Evolutionary conservation across 2,797 vertebrate genomes (phyloP), one percentile per base, ranked within the genome.

Genomic region (Hydrocynus forskahlii): DNA sequence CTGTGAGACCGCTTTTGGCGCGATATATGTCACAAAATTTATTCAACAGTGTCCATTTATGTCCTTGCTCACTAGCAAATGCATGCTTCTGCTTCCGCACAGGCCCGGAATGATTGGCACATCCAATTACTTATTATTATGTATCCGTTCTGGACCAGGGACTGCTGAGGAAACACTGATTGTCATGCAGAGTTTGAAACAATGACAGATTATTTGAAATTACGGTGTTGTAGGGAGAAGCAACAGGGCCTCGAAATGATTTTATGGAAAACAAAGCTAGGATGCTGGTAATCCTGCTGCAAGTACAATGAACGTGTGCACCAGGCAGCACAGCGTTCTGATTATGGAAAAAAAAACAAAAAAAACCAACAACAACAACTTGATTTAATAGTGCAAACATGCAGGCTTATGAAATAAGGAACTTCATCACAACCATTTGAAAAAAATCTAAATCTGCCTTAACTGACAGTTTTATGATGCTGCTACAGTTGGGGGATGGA

Each of bases 91-190:
- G 38, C 66, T 76, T 63, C n/a, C 17, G 48, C 25, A 48, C 25
- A 16, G 45, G 68, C 50, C 59, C 45, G 43, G 35, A 69, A 68
- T 86, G 82, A 83, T 66, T 86, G 82, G 77, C 84, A 83, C 75
- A 70, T 84, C 78, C 75, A 81, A 86, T 81, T 86, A 76, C 64
- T 63, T 70, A 76, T 79, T 78, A 77, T 81, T 81, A 70, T 77
- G 66, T 74, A 80, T 52, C 70, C 73, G 43, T 80, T 74, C 19
- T 40, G 52, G 45, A 82, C 63, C 57, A 78, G 77, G 73, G 55
- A 64, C 69, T 52, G 43, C 14, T 29, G 45, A 76, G 66, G 70
- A 77, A 74, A 50, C 76, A 62, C 67, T 67, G 67, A 75, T 79
- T 81, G 76, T 81, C 75, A 79, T 40, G 79, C 73, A 55, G 72